phyloP scores from a whole-genome alignment of 2,888 invertebrate genomes.

The Drosophila lacicola region DNA sequence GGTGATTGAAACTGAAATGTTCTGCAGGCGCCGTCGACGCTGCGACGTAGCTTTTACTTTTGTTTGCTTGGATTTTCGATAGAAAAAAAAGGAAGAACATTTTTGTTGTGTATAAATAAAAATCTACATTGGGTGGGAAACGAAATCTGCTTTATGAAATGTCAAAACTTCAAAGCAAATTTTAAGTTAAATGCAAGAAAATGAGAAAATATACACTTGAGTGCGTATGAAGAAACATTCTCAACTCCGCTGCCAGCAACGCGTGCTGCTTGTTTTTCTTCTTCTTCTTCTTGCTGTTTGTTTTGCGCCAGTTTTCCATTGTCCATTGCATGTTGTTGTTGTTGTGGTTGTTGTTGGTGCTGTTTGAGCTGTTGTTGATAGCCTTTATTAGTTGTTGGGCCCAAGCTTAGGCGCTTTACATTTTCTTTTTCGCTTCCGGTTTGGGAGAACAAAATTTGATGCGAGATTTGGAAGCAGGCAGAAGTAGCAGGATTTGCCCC shows the following conservation, averaged over 20 bases:
- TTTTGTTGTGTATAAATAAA: constrained; percentile 42
- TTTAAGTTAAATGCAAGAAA: constrained; percentile 78
- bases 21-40: constrained; percentile 51
- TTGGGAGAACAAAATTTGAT: constrained; percentile 21
- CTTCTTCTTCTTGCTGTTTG: constrained; percentile 46
- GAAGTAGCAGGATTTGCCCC: constrained; percentile 18
- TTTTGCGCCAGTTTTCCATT: constrained; percentile 59
- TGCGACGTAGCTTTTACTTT: constrained; percentile 74
- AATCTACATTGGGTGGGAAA: constrained; percentile 46
- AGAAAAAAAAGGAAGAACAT: constrained; percentile 29
- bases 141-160: constrained; percentile 80
- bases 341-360: constrained; percentile 44
- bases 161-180: constrained; percentile 83
- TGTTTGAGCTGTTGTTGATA: constrained; percentile 82
- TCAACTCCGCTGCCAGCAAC: constrained; percentile 43
- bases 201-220: constrained; percentile 83
- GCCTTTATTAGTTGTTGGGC: constrained; percentile 80
- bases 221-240: constrained; percentile 76
- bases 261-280: constrained; percentile 27
- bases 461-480: constrained; percentile 16
- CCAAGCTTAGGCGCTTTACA: constrained; percentile 74
- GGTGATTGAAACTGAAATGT: constrained; percentile 76
- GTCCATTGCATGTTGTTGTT: constrained; percentile 53
- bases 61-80: constrained; percentile 76
- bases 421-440: constrained; percentile 59